Percentiles rank a stretch among this genome's conserved stretches.
Evolutionary conservation across 2,888 invertebrate species (phyloP).

Genomic region (Acronicta psi): DNA sequence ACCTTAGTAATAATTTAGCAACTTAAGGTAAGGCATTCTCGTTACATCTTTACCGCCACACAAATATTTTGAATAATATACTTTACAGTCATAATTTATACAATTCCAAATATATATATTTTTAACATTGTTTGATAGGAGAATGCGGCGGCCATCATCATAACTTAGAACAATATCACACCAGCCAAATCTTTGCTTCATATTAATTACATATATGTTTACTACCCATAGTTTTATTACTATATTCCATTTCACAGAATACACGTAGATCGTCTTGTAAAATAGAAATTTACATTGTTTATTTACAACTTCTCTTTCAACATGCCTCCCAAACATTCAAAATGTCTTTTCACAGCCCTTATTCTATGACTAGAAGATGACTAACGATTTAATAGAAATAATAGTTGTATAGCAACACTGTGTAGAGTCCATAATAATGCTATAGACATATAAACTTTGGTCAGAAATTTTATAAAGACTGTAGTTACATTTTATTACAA

Average conservation of each 20-base stretch:
- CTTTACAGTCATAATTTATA: constrained; percentile 10
- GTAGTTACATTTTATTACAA: constrained; percentile 32
- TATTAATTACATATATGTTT: constrained; percentile 34
- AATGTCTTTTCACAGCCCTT: constrained; percentile 85
- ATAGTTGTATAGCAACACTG: constrained; percentile 34
- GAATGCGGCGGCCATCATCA: constrained; percentile 32
- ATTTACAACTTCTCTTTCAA: constrained; percentile 33
- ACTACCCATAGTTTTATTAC: constrained; percentile 45
- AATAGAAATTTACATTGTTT: constrained; percentile 33
- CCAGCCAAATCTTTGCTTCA: constrained; percentile 36
- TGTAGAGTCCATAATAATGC: constrained; percentile 19
- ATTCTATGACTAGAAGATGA: constrained; percentile 83
- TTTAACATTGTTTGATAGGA: constrained; percentile 11
- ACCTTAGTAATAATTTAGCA: constrained; percentile 42
- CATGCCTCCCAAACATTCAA: constrained; percentile 45
- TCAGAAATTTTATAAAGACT: constrained; percentile 32
- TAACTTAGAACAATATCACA: constrained; percentile 39
- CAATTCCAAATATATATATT: not conserved
- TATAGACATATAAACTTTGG: constrained; percentile 36
- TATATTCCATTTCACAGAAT: constrained; percentile 47
- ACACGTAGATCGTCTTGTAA: constrained; percentile 36
- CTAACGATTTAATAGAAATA: constrained; percentile 57
- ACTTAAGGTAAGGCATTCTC: constrained; percentile 46
- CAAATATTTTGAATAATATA: constrained; percentile 17
- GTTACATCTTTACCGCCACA: constrained; percentile 42